Evolutionary conservation across 2,888 invertebrate genomes (phyloP).

Genomic region (Coelinius sp.): DNA sequence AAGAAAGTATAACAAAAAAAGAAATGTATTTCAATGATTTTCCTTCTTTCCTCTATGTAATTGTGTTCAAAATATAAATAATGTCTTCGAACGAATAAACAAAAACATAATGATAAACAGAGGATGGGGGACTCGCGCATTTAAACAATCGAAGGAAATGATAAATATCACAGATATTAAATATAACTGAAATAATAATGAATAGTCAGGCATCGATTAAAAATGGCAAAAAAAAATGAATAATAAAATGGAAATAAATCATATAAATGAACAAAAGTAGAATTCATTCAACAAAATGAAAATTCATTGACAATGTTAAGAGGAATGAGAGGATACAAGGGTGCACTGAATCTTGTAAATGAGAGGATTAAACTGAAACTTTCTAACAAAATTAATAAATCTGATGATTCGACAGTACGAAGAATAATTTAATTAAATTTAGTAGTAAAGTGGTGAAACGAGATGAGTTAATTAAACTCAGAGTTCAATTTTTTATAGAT

Average conservation of each 20-base stretch:
- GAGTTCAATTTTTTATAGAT: neutral
- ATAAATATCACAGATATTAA: neutral
- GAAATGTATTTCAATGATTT: slow-evolving; percentile 23
- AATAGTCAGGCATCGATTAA: slow-evolving; percentile 17
- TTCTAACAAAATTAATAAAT: slow-evolving; percentile 56
- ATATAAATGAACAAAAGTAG: slow-evolving; percentile 9
- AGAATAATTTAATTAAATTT: slow-evolving; percentile 30
- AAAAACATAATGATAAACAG: slow-evolving; percentile 4
- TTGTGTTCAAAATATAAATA: slow-evolving; percentile 21
- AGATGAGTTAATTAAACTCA: neutral
- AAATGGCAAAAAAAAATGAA: slow-evolving; percentile 15
- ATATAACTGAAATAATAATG: neutral
- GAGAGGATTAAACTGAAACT: slow-evolving; percentile 62
- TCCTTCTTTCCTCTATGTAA: slow-evolving; percentile 32
- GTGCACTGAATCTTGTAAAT: slow-evolving; percentile 58
- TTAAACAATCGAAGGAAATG: slow-evolving; percentile 44
- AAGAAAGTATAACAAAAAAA: slow-evolving; percentile 12
- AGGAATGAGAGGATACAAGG: slow-evolving; percentile 23
- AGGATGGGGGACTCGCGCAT: slow-evolving; percentile 40
- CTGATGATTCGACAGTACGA: slow-evolving; percentile 32
- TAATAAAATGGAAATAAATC: slow-evolving; percentile 30
- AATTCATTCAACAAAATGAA: neutral
- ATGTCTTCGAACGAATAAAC: slow-evolving; percentile 13
- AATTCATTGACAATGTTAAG: slow-evolving; percentile 13
- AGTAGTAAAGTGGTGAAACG: neutral